Conservation (phyloP, 2,797 vertebrate genomes). For the Varecia variegata region DNA sequence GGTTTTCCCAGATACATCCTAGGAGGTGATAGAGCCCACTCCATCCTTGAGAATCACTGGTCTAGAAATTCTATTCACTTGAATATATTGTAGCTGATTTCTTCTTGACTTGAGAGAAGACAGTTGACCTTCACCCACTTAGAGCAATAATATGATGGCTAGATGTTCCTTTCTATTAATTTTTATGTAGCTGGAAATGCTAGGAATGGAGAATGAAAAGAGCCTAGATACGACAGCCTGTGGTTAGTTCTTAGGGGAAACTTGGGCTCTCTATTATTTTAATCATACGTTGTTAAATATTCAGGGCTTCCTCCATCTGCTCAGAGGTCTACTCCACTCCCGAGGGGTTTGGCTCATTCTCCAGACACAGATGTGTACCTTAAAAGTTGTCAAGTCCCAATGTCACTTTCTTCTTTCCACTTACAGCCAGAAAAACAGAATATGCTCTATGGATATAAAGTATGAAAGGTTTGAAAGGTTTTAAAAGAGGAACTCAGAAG, state of each 20-base stretch:
- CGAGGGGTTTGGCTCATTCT: neutral
- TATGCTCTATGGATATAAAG: neutral
- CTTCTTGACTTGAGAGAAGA: neutral
- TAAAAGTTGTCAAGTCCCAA: neutral
- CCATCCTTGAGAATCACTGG: neutral
- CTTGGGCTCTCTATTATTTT: neutral
- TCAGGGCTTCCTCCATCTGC: neutral
- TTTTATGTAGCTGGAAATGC: neutral
- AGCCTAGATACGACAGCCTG: neutral
- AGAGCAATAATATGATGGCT: neutral
- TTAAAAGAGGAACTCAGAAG: constrained; percentile 33
- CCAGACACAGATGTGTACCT: neutral
- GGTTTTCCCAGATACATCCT: neutral
- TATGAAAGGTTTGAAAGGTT: neutral
- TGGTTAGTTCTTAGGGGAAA: constrained; percentile 11
- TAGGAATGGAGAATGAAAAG: neutral
- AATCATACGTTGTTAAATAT: neutral
- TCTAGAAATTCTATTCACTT: neutral
- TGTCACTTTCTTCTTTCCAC: neutral
- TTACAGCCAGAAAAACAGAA: neutral
- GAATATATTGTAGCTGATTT: constrained; percentile 15
- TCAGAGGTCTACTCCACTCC: neutral
- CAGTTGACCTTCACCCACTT: neutral
- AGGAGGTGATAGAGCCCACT: neutral
- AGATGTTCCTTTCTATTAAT: neutral